Conservation (phyloP, 2,113 vertebrate genomes). For the Oncorhynchus keta region DNA sequence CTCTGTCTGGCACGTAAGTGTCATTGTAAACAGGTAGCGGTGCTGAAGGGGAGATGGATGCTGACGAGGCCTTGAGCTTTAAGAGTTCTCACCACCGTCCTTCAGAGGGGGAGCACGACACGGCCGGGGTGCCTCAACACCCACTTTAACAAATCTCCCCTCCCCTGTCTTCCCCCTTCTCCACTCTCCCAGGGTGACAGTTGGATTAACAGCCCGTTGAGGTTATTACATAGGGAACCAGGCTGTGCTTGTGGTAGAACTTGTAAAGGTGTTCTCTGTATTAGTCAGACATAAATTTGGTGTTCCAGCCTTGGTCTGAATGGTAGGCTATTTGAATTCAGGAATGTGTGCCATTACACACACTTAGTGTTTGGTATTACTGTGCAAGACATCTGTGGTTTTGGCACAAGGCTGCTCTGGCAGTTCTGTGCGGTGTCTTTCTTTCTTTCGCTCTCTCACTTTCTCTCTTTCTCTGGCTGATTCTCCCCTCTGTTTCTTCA, state of each 20-base stretch:
- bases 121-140: not conserved
- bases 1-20: not conserved
- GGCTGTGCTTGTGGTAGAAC: too few species aligned
- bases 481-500: constrained; percentile 58
- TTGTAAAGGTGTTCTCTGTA: too few species aligned
- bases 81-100: constrained; percentile 11
- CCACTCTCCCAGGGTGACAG: not conserved
- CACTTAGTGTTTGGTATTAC: too few species aligned
- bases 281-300: too few species aligned
- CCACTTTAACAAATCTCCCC: not conserved
- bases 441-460: not conserved
- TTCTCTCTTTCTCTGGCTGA: not conserved
- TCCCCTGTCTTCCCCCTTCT: not conserved
- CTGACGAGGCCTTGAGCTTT: constrained; percentile 32
- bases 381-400: too few species aligned
- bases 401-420: not conserved
- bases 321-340: too few species aligned
- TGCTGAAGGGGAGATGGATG: constrained; percentile 29
- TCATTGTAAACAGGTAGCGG: constrained; percentile 40
- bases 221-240: not conserved
- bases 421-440: not conserved
- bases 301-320: too few species aligned
- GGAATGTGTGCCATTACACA: too few species aligned
- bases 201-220: not conserved
- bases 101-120: not conserved